Evolutionary conservation across 2,113 vertebrate genomes (phyloP).

Genomic region (Salvelinus fontinalis): DNA sequence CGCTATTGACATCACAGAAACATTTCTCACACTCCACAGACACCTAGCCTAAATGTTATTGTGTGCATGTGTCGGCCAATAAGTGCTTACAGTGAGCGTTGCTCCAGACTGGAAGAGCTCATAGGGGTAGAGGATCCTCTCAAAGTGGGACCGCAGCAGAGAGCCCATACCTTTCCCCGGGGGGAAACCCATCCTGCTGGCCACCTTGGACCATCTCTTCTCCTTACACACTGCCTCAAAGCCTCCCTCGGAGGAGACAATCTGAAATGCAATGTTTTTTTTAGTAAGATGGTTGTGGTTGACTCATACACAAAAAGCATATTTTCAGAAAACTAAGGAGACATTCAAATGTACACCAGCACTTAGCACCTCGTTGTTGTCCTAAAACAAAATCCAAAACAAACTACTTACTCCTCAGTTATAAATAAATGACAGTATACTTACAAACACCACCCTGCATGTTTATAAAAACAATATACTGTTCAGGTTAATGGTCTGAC

Average conservation of each 20-base stretch:
- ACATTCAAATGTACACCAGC: too few species aligned
- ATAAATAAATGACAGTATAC: too few species aligned
- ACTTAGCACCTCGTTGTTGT: too few species aligned
- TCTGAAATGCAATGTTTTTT: conserved; percentile 62
- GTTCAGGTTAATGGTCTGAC: neutral
- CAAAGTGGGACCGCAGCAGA: conserved; percentile 90
- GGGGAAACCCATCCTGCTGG: conserved; percentile 90
- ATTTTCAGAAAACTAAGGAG: too few species aligned
- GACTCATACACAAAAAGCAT: too few species aligned
- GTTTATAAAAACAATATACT: neutral
- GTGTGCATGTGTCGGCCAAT: neutral
- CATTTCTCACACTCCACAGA: neutral
- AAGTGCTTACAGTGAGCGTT: conserved; percentile 85
- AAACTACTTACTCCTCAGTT: too few species aligned
- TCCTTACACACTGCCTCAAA: conserved; percentile 94
- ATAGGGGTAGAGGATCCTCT: conserved; percentile 94
- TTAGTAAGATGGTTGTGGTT: neutral
- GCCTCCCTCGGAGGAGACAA: conserved; percentile 92
- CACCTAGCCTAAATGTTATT: neutral
- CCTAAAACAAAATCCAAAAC: too few species aligned
- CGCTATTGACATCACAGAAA: neutral
- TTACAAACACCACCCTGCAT: too few species aligned
- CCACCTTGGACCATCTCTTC: conserved; percentile 95
- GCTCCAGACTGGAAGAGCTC: conserved; percentile 98
- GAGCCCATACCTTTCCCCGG: conserved; percentile 89